Evolutionary conservation across 1,140 invertebrate species (phyloP).

Genomic region (Aphidius gifuensis): DNA sequence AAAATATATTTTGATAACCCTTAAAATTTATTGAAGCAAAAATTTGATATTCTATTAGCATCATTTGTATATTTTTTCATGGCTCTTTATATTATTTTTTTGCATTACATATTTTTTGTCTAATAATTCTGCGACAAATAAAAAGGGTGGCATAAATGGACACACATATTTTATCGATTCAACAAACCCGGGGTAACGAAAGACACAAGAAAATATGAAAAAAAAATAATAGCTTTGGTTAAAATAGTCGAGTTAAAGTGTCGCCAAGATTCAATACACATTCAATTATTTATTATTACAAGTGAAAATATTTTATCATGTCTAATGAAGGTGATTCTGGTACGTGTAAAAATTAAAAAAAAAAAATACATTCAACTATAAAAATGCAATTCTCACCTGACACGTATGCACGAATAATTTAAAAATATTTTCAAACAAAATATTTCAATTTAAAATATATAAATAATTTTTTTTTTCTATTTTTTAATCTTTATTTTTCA

Average conservation of each 20-base stretch:
- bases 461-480: not conserved
- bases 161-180: constrained; percentile 43
- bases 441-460: not conserved
- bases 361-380: not conserved
- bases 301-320: too few relatives aligned
- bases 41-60: too few relatives aligned
- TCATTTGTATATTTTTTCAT: too few relatives aligned
- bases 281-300: not conserved
- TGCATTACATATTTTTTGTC: not conserved
- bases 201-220: constrained; percentile 8
- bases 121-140: not conserved
- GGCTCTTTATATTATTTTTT: too few relatives aligned
- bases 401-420: too few relatives aligned
- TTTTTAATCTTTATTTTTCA: not conserved
- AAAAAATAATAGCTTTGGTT: constrained; percentile 17
- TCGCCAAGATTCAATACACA: constrained; percentile 40
- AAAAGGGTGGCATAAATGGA: constrained; percentile 2
- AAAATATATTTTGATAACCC: too few relatives aligned
- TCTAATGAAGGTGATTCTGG: constrained; percentile 42
- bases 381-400: not conserved
- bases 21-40: too few relatives aligned
- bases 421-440: too few relatives aligned
- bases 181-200: constrained; percentile 51
- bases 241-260: constrained; percentile 28
- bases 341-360: constrained; percentile 29